A percentile compares a stretch with the other conserved stretches of the same genome.
These are phyloP conservation scores for Leptothorax acervorum DNA, from an alignment of 2,888 invertebrate species.

Conservation along the genomic window DNA sequence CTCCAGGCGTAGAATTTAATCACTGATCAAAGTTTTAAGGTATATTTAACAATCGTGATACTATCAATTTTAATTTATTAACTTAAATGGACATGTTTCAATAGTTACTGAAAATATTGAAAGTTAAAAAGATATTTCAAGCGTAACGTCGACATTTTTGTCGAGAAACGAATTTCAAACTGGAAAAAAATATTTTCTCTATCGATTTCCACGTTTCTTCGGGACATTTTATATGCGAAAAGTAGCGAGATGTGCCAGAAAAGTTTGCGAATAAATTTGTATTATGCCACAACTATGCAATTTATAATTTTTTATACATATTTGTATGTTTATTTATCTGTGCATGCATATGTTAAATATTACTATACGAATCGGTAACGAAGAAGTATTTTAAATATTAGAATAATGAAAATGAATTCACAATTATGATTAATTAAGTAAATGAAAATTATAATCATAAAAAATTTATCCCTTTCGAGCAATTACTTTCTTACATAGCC, in stretches of 20 bases:
- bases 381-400: conserved; percentile 6
- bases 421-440: neutral
- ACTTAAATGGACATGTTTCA: neutral
- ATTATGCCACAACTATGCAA: neutral
- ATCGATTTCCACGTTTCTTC: conserved; percentile 25
- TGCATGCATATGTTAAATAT: conserved; percentile 33
- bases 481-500: neutral
- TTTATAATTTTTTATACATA: conserved; percentile 22
- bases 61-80: conserved; percentile 5
- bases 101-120: neutral
- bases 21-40: neutral
- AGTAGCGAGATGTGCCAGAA: conserved; percentile 22
- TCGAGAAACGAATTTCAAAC: neutral
- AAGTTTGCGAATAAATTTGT: neutral
- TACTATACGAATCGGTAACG: neutral
- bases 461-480: neutral
- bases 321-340: conserved; percentile 27
- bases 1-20: conserved; percentile 2
- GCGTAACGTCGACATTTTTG: neutral
- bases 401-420: neutral
- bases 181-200: neutral
- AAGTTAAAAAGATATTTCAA: conserved; percentile 10
- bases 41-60: conserved; percentile 20
- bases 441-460: neutral
- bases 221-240: conserved; percentile 1